phyloP scores from a whole-genome alignment of 2,113 vertebrate species.

The Tachysurus vachellii region DNA sequence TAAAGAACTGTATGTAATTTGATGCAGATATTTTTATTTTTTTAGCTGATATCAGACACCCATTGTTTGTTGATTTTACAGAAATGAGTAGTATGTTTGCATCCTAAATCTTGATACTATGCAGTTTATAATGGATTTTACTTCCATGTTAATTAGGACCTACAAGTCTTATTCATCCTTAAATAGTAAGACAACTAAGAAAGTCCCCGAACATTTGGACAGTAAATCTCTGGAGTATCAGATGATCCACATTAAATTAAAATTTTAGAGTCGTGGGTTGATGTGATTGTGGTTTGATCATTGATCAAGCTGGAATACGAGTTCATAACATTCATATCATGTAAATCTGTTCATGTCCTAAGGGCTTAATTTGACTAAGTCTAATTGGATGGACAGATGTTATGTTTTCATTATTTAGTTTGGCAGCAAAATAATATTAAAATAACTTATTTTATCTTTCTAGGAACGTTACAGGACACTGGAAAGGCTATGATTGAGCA shows the following conservation, averaged over 20 bases:
- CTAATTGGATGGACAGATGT: background rate
- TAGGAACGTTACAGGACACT: background rate
- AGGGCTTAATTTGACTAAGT: background rate
- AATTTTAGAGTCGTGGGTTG: background rate
- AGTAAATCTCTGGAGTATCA: background rate
- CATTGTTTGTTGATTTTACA: background rate
- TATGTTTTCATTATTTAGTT: background rate
- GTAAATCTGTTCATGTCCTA: background rate
- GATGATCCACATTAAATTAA: background rate
- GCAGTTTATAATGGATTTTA: background rate
- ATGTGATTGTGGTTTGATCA: background rate
- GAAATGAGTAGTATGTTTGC: background rate
- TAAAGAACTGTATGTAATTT: background rate
- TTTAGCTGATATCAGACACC: background rate
- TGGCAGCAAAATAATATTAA: background rate
- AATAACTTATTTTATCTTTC: background rate
- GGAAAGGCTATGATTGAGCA: background rate
- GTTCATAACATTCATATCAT: background rate
- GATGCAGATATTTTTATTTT: background rate
- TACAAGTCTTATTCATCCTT: background rate
- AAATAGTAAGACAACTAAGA: background rate
- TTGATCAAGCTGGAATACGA: background rate
- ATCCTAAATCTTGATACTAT: background rate
- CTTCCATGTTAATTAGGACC: background rate
- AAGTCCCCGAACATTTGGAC: background rate